Conservation (phyloP, 2,113 vertebrate genomes). For the Eublepharis macularius region DNA sequence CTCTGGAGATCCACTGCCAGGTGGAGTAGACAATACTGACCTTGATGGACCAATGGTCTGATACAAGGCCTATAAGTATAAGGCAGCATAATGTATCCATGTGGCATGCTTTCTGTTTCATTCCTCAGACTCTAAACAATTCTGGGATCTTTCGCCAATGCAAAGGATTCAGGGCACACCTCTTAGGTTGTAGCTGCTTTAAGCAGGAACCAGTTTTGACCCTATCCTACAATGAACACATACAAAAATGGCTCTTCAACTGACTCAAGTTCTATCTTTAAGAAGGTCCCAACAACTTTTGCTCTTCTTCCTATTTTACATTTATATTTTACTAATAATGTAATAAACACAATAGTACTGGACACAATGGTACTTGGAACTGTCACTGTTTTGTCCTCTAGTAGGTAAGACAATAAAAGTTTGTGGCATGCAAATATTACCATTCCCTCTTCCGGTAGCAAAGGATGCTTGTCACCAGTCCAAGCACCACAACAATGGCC, state of each 20-base stretch:
- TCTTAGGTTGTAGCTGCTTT: background rate
- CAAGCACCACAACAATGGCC: slow-evolving; percentile 73
- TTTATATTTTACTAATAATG: background rate
- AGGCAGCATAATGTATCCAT: too few species aligned
- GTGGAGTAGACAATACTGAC: too few species aligned
- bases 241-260: background rate
- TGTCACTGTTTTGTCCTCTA: too few species aligned
- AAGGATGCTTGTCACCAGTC: slow-evolving; percentile 73
- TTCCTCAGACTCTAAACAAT: too few species aligned
- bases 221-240: background rate
- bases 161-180: too few species aligned
- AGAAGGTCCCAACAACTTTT: background rate
- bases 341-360: background rate
- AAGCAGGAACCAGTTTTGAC: background rate
- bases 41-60: too few species aligned
- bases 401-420: background rate
- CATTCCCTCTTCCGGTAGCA: slow-evolving; percentile 83
- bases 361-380: background rate
- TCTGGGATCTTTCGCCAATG: too few species aligned
- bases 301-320: background rate
- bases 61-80: too few species aligned
- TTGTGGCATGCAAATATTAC: slow-evolving; percentile 60
- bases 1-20: too few species aligned
- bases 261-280: background rate
- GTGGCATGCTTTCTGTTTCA: too few species aligned